Percentiles rank a stretch among this genome's conserved stretches.
These are phyloP conservation scores for Drosophila flavopinicola DNA, from an alignment of 2,888 invertebrate species.

Conservation along the genomic window DNA sequence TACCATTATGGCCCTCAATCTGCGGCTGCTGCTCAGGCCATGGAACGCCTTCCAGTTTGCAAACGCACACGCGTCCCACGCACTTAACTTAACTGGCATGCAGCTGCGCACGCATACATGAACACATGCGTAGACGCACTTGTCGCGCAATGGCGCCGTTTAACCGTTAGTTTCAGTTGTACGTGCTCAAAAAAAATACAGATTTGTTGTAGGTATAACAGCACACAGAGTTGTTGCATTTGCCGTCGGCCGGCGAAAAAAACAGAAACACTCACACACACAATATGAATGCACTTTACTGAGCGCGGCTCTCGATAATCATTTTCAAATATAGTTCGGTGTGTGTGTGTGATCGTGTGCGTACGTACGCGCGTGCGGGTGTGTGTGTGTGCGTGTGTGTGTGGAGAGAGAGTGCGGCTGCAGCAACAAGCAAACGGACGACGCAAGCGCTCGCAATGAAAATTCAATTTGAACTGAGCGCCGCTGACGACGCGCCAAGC, in stretches of 20 bases:
- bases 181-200: slow-evolving; percentile 58
- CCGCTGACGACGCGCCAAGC: slow-evolving; percentile 68
- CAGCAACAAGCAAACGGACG: slow-evolving; percentile 66
- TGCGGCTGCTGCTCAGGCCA: slow-evolving; percentile 47
- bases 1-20: slow-evolving; percentile 78
- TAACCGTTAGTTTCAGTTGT: slow-evolving; percentile 38
- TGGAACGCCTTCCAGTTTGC: slow-evolving; percentile 35
- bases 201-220: neutral
- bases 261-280: slow-evolving; percentile 24
- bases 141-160: slow-evolving; percentile 20
- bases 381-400: slow-evolving; percentile 5
- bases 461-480: slow-evolving; percentile 83
- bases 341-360: neutral
- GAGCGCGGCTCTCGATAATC: slow-evolving; percentile 11
- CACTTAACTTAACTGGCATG: slow-evolving; percentile 21
- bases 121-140: slow-evolving; percentile 2
- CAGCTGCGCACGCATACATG: slow-evolving; percentile 7
- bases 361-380: slow-evolving; percentile 5
- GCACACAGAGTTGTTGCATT: slow-evolving; percentile 23
- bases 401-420: slow-evolving; percentile 29
- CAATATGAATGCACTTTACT: neutral
- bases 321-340: slow-evolving; percentile 1
- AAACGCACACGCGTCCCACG: slow-evolving; percentile 16
- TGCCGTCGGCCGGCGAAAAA: slow-evolving; percentile 65
- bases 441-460: slow-evolving; percentile 81